Base-by-base conservation (phyloP, 2,888 invertebrate species). In the Andrena marginata region DNA sequence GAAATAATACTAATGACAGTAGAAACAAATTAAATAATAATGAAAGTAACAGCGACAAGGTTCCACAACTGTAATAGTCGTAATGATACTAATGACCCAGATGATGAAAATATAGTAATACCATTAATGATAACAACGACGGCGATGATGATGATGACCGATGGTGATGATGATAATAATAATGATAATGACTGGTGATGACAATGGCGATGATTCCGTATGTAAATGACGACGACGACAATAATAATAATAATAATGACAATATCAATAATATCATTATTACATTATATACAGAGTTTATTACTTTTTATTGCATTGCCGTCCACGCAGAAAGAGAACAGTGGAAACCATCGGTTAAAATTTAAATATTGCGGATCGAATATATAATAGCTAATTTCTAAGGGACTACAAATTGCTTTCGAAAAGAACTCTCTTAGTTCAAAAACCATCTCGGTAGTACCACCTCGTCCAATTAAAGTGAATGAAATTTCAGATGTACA, bases 221-320 rank as follows among this genome's bases (percentile, higher is more conserved):
- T 20, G 67, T 60, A 10, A 51, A 60, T 72, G 51, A 82, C 75
- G 59, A 64, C 60, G 33, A 67, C 31, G 29, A 60, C 48, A 42
- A 84, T 74, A 54, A 72, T 51, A 56, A 67, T 62, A 20, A 67
- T 56, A 26, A 77, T 80, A 67, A 69, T 63, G 62, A 67, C 62
- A 71, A 60, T 71, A 60, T 68, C 70, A 78, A 81, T 82, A 70
- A 84, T 85, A 87, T 85, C 85, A 89, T 90, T 91, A 88, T 92
- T 92, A 91, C 90, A 92, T 90, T 93, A 92, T 92, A 88, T 93
- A 93, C 93, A 93, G 84, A 89, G 79, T 87, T 89, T 87, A 89
- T 89, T 89, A 87, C 83, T 80, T 69, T 68, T 81, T 48, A n/a
- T 56, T 69, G 78, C 82, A 70, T 68, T 80, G 82, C 86, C 88